Conservation (phyloP, 2,797 vertebrate species). For the Enteromius thamalakanensis region DNA sequence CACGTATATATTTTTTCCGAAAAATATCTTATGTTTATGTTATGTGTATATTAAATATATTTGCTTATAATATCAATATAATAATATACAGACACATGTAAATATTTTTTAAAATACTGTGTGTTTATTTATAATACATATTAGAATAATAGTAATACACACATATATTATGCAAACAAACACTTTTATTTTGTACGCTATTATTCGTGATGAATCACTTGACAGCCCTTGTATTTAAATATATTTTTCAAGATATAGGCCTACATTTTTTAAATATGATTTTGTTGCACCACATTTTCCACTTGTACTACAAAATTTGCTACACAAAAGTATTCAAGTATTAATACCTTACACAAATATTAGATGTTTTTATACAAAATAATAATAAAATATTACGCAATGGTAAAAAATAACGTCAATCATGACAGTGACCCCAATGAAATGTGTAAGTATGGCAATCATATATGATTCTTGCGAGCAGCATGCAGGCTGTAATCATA, state of each 20-base stretch:
- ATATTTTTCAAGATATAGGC: background rate
- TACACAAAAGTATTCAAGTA: background rate
- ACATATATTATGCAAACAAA: no score
- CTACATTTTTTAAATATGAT: background rate
- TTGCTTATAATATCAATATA: no score
- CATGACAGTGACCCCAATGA: background rate
- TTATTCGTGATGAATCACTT: no score
- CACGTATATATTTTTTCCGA: no score
- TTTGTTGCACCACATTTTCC: background rate
- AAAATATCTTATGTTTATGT: no score
- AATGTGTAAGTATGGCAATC: background rate
- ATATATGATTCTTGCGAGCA: background rate
- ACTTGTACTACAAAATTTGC: background rate
- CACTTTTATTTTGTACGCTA: no score
- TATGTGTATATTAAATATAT: no score
- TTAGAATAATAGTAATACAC: no score
- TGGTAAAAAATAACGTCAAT: background rate
- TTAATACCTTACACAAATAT: background rate
- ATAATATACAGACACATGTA: no score
- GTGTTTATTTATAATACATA: no score
- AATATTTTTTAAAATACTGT: no score
- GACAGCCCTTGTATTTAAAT: background rate
- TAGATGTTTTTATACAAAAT: background rate
- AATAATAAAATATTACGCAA: background rate
- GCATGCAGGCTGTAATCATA: slow-evolving; percentile 3